These are phyloP conservation scores for Scortum barcoo DNA, from an alignment of 2,113 vertebrate genomes.

Conservation along the genomic window DNA sequence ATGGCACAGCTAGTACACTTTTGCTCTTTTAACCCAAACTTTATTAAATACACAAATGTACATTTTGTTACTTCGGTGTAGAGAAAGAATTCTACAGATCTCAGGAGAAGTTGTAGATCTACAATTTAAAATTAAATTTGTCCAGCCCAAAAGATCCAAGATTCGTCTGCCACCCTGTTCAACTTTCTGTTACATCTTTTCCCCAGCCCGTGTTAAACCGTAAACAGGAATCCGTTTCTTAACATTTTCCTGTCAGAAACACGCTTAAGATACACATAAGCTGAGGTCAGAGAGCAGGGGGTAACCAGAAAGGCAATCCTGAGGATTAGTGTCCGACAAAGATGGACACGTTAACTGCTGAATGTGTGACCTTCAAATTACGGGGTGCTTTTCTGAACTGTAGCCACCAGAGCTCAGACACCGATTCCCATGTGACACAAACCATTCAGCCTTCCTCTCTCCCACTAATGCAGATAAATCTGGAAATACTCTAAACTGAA, in stretches of 20 bases:
- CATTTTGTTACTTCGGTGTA: background rate
- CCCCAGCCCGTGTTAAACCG: background rate
- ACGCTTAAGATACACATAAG: background rate
- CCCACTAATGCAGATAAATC: conserved; percentile 3
- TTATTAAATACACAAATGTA: background rate
- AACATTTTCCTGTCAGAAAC: background rate
- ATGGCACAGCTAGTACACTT: background rate
- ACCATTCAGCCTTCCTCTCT: background rate
- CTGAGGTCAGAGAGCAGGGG: background rate
- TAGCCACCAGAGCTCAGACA: background rate
- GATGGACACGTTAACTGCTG: conserved; percentile 6
- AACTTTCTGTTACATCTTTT: background rate
- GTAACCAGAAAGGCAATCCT: background rate
- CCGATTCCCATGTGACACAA: conserved; percentile 8
- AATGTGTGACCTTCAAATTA: conserved; percentile 12
- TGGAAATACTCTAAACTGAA: background rate
- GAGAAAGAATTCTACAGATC: background rate
- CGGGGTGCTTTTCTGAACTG: background rate
- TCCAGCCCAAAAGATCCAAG: background rate
- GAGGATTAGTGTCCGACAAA: conserved; percentile 13
- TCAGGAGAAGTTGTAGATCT: background rate
- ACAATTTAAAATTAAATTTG: background rate
- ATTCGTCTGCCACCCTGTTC: background rate
- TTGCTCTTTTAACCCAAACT: background rate
- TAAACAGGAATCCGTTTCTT: conserved; percentile 16